phyloP scores from a whole-genome alignment of 2,113 vertebrate species.

The Platanista minor region DNA sequence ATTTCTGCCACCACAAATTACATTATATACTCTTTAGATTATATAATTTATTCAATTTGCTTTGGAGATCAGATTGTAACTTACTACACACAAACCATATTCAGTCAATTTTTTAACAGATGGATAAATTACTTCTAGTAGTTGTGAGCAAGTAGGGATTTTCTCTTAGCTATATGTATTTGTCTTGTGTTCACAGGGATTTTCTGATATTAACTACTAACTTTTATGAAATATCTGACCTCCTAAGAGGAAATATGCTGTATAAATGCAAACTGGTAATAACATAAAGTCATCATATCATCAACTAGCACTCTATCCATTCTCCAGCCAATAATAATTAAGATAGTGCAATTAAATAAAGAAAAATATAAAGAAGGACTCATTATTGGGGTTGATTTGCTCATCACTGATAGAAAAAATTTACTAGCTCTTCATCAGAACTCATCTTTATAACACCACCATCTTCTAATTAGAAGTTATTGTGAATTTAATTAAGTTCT shows the following conservation, averaged over 20 bases:
- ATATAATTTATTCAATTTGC: background rate
- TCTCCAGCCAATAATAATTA: background rate
- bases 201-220: background rate
- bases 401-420: background rate
- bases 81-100: background rate
- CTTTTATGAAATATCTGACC: background rate
- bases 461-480: constrained; percentile 7
- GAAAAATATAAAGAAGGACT: background rate
- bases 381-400: background rate
- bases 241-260: background rate
- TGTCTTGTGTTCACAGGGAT: background rate
- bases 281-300: background rate
- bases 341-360: background rate
- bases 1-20: background rate
- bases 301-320: background rate
- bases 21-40: background rate
- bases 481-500: constrained; percentile 21
- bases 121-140: background rate
- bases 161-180: background rate
- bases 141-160: background rate
- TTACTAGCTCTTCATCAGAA: background rate
- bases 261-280: background rate
- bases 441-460: background rate
- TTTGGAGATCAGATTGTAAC: background rate
- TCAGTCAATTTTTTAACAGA: background rate